A percentile compares a stretch with the other conserved stretches of the same genome.
These are phyloP conservation scores for Leptodactylus fallax DNA, from an alignment of 2,797 vertebrate species.

Conservation along the genomic window DNA sequence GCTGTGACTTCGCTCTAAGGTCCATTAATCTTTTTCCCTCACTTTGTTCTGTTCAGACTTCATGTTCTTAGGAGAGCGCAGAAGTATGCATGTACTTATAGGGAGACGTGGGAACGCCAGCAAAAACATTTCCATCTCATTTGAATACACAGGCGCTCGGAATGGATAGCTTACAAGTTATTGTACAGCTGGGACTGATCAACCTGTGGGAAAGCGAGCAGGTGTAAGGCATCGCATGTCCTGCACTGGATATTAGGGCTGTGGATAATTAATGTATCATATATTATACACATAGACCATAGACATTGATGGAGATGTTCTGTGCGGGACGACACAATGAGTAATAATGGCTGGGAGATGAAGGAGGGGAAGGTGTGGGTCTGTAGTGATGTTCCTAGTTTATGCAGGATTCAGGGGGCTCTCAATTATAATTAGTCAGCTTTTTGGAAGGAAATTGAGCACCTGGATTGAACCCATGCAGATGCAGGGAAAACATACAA, in stretches of 20 bases:
- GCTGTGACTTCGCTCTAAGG: constrained; percentile 13
- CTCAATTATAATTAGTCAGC: neutral
- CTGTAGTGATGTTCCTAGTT: neutral
- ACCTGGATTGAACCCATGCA: neutral
- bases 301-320: constrained; percentile 28
- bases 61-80: neutral
- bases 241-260: neutral
- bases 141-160: neutral
- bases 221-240: constrained; percentile 26
- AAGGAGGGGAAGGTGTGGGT: neutral
- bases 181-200: constrained; percentile 38
- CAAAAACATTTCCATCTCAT: constrained; percentile 30
- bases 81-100: constrained; percentile 25
- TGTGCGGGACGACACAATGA: neutral
- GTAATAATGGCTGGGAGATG: neutral
- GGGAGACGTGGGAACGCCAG: constrained; percentile 16
- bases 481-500: neutral
- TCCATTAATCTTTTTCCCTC: constrained; percentile 31
- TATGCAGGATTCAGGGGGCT: neutral
- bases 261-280: neutral
- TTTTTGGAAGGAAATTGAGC: neutral
- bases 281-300: neutral
- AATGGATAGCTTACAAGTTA: neutral
- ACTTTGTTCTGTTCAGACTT: constrained; percentile 19
- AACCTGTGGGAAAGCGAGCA: constrained; percentile 36